Evolutionary conservation across 2,797 vertebrate genomes (phyloP).

Genomic region (Crenuchus spilurus): DNA sequence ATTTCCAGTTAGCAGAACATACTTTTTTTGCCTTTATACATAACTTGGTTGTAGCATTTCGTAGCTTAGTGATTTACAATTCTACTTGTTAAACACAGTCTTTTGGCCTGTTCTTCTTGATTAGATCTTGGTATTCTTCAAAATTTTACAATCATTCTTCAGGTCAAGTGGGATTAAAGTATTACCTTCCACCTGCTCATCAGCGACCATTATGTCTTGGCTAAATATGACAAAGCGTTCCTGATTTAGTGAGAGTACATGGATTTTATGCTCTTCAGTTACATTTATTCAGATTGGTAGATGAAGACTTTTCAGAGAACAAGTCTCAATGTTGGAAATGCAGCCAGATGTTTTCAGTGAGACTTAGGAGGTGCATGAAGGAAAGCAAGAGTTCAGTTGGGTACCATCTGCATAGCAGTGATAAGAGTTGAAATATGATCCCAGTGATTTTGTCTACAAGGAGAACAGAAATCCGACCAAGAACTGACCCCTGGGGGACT

Average conservation of each 20-base stretch:
- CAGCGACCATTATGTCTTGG: not conserved
- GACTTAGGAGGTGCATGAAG: not conserved
- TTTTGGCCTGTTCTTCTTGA: too few relatives aligned
- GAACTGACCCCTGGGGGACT: not conserved
- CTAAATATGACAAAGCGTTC: not conserved
- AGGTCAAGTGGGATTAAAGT: not conserved
- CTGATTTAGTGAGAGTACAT: not conserved
- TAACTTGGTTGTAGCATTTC: not conserved
- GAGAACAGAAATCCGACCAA: not conserved
- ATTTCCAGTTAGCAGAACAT: not conserved
- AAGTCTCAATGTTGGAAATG: not conserved
- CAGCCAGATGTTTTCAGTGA: not conserved
- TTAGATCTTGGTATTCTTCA: not conserved
- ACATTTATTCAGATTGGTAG: not conserved
- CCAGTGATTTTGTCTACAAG: not conserved
- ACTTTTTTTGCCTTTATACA: too few relatives aligned
- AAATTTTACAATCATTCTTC: not conserved
- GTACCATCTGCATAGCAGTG: not conserved
- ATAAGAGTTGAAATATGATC: not conserved
- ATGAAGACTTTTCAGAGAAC: not conserved
- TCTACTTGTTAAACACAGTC: too few relatives aligned
- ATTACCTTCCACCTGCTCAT: not conserved
- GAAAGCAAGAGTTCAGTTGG: not conserved
- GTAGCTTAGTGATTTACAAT: too few relatives aligned
- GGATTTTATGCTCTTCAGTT: not conserved